Conservation (phyloP, 1,140 invertebrate genomes). For the Pseudomyrmex gracilis region DNA sequence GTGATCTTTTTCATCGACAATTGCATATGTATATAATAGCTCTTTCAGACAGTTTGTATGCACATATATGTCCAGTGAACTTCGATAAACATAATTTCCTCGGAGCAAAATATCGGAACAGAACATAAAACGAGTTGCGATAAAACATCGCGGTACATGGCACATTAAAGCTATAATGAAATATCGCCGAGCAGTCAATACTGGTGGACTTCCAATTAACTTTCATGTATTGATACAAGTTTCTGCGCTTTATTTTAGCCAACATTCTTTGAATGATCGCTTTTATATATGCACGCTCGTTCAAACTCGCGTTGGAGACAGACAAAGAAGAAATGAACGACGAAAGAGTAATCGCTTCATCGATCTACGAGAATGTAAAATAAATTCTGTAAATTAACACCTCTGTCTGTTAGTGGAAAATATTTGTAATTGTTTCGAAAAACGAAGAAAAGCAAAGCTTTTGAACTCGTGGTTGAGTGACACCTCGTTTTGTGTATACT, state of each 20-base stretch:
- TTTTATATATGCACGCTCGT: conserved; percentile 32
- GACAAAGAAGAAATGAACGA: conserved; percentile 23
- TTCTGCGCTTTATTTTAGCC: conserved; percentile 55
- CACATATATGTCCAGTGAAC: not conserved
- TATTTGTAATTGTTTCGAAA: conserved; percentile 49
- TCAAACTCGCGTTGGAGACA: conserved; percentile 39
- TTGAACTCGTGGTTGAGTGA: not conserved
- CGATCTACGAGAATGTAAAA: conserved; percentile 41
- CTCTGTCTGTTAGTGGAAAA: conserved; percentile 27
- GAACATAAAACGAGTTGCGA: conserved; percentile 43
- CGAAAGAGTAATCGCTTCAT: conserved; percentile 42
- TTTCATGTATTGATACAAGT: conserved; percentile 57
- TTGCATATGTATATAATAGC: conserved; percentile 5
- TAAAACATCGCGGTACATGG: conserved; percentile 48
- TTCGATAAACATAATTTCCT: conserved; percentile 51
- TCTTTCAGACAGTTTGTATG: conserved; percentile 13
- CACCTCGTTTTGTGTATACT: conserved; percentile 46
- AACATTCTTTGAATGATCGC: conserved; percentile 48
- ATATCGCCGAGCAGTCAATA: conserved; percentile 50
- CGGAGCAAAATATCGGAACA: not conserved
- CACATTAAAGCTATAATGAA: conserved; percentile 61
- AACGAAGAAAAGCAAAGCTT: conserved; percentile 30
- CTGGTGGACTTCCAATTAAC: conserved; percentile 56
- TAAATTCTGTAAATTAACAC: conserved; percentile 58
- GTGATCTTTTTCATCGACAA: conserved; percentile 3